Evolutionary conservation across 2,113 vertebrate genomes (phyloP).

Genomic region (Tachuris rubrigastra): DNA sequence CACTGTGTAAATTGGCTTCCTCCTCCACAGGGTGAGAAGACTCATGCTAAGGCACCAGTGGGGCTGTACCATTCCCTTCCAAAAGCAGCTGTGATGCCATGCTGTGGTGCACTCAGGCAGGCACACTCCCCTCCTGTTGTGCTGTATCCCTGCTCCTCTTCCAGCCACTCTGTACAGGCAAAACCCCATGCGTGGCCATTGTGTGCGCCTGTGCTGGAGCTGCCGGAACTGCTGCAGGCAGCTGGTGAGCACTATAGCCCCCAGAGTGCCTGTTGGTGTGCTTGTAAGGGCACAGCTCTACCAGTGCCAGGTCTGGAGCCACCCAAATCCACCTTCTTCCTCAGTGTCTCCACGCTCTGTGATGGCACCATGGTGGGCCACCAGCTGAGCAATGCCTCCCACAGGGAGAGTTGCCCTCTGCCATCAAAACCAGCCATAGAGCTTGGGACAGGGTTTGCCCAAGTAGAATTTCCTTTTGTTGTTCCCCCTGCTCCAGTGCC

Average conservation of each 20-base stretch:
- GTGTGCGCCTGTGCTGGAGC: not conserved
- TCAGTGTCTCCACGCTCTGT: accelerated
- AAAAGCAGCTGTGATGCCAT: not conserved
- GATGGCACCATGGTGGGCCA: not conserved
- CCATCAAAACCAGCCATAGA: not conserved
- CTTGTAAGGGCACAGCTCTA: not conserved
- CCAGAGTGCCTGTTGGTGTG: accelerated
- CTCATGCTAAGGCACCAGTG: not conserved
- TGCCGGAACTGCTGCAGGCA: not conserved
- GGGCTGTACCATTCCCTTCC: not conserved
- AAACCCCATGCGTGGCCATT: accelerated
- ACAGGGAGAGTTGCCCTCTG: not conserved
- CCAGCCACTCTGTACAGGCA: not conserved
- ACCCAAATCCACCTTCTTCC: not conserved
- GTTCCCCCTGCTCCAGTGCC: not conserved
- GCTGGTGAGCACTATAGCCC: not conserved
- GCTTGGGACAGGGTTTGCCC: not conserved
- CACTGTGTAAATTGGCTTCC: not conserved
- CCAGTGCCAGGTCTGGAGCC: not conserved
- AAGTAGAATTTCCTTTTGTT: not conserved
- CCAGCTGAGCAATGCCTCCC: not conserved
- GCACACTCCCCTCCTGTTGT: not conserved
- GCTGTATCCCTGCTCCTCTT: not conserved
- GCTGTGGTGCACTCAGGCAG: not conserved
- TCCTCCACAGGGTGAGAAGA: not conserved